Conservation (phyloP, 2,797 vertebrate species). For the Cossypha heuglini region DNA sequence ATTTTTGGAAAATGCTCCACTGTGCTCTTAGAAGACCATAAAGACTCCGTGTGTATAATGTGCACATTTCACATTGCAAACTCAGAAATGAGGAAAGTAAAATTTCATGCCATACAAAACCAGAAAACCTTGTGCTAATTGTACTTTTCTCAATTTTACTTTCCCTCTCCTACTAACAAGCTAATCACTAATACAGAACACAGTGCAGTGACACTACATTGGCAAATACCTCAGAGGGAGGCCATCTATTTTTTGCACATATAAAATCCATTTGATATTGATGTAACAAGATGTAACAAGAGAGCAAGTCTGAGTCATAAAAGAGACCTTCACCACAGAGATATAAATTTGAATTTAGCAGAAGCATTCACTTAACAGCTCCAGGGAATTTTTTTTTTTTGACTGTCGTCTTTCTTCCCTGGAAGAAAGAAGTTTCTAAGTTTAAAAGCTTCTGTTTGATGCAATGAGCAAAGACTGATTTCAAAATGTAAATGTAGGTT, state of each 20-base stretch:
- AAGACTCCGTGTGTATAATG: neutral
- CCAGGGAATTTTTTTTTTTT: neutral
- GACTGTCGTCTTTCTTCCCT: neutral
- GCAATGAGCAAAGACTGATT: neutral
- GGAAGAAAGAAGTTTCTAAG: neutral
- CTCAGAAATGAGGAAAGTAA: neutral
- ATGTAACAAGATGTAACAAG: neutral
- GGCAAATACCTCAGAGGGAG: neutral
- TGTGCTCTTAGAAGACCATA: neutral
- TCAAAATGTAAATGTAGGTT: neutral
- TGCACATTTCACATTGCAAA: neutral
- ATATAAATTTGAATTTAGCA: neutral
- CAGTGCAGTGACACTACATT: neutral
- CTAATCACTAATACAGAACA: neutral
- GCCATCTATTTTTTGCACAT: neutral
- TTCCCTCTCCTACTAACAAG: neutral
- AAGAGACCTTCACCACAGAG: neutral
- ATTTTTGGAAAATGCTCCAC: neutral
- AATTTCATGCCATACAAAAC: neutral
- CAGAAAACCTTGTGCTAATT: neutral
- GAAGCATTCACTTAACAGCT: neutral
- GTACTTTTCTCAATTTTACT: neutral
- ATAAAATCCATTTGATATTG: neutral
- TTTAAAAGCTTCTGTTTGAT: neutral
- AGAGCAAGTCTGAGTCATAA: neutral